Conservation (phyloP, 35 echinoderm and acorn worm genomes). For the Heliocidaris erythrogramma region DNA sequence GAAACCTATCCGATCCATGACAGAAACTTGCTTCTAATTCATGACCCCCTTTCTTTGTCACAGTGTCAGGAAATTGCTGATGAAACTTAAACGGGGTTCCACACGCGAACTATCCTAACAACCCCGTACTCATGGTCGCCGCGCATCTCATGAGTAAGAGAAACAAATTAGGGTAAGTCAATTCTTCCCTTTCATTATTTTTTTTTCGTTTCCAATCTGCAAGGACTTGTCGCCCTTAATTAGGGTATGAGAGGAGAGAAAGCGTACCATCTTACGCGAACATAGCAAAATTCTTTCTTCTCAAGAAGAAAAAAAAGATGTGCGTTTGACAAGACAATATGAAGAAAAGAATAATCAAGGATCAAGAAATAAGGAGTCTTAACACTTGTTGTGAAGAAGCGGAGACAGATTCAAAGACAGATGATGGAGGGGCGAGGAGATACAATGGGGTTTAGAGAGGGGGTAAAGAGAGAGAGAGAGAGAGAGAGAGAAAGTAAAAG, state of each 20-base stretch:
- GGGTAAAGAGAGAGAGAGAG: too few relatives aligned
- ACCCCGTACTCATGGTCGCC: not conserved
- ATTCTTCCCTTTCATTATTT: not conserved
- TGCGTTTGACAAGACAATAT: too few relatives aligned
- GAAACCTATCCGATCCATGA: not conserved
- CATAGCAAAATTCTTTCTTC: not conserved
- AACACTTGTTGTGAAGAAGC: not conserved
- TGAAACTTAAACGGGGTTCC: not conserved
- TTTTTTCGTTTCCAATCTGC: not conserved
- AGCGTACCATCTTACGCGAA: not conserved
- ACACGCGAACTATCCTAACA: not conserved
- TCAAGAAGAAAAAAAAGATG: not conserved
- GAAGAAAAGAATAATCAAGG: not conserved
- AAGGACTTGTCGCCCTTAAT: not conserved
- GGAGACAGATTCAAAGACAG: too few relatives aligned
- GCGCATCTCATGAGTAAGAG: not conserved
- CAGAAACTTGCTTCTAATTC: not conserved
- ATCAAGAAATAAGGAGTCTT: not conserved
- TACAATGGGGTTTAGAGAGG: too few relatives aligned
- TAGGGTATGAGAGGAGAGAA: not conserved
- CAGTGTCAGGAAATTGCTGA: constrained; percentile 2
- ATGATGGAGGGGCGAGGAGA: too few relatives aligned
- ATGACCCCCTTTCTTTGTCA: not conserved
- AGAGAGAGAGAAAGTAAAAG: too few relatives aligned
- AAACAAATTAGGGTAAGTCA: constrained; percentile 3